Percentiles rank a stretch among this genome's conserved stretches.
Conservation (phyloP, 2,888 invertebrate species). For the Lasioglossum pauxillum region DNA sequence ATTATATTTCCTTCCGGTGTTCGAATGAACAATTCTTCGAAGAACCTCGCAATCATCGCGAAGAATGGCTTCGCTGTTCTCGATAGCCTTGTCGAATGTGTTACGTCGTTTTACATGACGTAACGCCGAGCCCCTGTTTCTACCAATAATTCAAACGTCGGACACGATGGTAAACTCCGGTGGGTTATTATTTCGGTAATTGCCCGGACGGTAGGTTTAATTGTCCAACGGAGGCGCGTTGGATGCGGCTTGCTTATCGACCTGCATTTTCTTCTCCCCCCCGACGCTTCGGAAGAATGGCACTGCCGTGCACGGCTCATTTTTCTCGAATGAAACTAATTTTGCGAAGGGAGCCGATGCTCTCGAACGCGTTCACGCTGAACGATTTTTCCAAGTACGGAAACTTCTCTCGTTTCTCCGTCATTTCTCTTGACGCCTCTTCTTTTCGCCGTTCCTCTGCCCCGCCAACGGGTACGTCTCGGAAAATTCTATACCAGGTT, state of each 20-base stretch:
- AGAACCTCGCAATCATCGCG: not conserved
- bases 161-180: constrained; percentile 13
- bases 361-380: not conserved
- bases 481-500: not conserved
- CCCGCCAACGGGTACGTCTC: not conserved
- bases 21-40: not conserved
- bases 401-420: not conserved
- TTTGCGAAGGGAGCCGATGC: constrained; percentile 15
- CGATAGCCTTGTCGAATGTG: not conserved
- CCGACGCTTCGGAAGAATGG: not conserved
- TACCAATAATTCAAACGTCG: constrained; percentile 46
- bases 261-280: no score
- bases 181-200: constrained; percentile 64
- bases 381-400: constrained; percentile 21
- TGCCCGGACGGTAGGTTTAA: constrained; percentile 56
- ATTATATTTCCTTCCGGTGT: not conserved
- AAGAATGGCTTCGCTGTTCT: not conserved
- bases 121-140: constrained; percentile 23
- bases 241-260: constrained; percentile 27
- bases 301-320: constrained; percentile 7
- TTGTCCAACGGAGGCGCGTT: constrained; percentile 40
- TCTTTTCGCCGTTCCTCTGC: not conserved
- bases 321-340: constrained; percentile 48
- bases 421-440: not conserved
- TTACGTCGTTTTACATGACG: constrained; percentile 25